phyloP scores from a whole-genome alignment of 2,797 vertebrate genomes.

The Myotis planiceps region DNA sequence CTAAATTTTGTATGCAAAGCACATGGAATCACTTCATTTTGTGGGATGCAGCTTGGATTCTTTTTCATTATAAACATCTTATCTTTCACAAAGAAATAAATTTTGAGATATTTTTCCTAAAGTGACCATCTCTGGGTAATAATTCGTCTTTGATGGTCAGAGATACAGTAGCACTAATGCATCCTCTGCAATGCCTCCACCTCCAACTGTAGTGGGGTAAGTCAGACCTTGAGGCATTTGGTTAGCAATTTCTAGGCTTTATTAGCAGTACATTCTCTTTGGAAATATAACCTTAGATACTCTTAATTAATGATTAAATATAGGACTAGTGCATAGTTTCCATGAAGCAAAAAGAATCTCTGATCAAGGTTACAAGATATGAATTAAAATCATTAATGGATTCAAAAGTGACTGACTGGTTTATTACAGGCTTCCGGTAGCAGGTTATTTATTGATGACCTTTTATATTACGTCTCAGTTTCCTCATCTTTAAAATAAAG shows the following conservation, averaged over 20 bases:
- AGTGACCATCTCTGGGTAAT: neutral
- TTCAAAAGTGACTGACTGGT: neutral
- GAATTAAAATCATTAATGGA: neutral
- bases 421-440: slow-evolving; percentile 17
- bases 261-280: neutral
- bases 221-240: neutral
- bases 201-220: neutral
- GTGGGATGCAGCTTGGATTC: neutral
- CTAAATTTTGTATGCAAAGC: slow-evolving; percentile 1
- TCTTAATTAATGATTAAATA: neutral
- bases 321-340: neutral
- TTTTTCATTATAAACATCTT: neutral
- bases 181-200: neutral
- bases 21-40: neutral
- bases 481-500: slow-evolving; percentile 39
- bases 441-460: neutral
- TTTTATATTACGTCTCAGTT: neutral
- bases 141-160: neutral
- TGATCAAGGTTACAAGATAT: neutral
- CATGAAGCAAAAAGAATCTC: slow-evolving; percentile 11
- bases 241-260: neutral
- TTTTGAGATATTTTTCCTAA: neutral
- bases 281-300: neutral
- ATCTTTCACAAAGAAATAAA: neutral
- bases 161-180: neutral